A percentile compares a stretch with the other conserved stretches of the same genome.
These are phyloP conservation scores for Maconellicoccus hirsutus DNA, from an alignment of 1,140 invertebrate species.

Conservation along the genomic window DNA sequence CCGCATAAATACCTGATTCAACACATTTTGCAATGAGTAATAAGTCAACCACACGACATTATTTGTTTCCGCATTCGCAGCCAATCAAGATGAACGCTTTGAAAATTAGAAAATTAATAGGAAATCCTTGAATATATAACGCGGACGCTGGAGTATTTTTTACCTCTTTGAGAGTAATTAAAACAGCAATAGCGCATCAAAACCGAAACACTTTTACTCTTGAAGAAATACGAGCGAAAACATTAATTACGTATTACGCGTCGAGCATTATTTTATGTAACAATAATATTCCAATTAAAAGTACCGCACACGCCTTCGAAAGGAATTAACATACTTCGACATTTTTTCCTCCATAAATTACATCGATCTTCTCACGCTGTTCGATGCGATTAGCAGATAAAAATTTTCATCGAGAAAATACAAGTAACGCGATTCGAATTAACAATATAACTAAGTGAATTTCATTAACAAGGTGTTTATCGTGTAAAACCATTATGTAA, in stretches of 20 bases:
- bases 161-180: not conserved
- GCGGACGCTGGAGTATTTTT: not conserved
- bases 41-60: not conserved
- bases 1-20: not conserved
- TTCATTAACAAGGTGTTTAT: not conserved
- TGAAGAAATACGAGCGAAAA: not conserved
- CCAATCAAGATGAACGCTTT: not conserved
- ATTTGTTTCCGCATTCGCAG: not conserved
- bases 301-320: not conserved
- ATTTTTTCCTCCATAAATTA: not conserved
- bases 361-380: not conserved
- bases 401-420: not conserved
- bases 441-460: not conserved
- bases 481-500: not conserved
- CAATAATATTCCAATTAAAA: not conserved
- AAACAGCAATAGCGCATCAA: not conserved
- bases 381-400: not conserved
- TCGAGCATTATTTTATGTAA: not conserved
- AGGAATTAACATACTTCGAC: not conserved
- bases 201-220: not conserved
- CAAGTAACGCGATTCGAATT: not conserved
- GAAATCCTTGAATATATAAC: constrained; percentile 1
- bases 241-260: not conserved
- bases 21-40: not conserved
- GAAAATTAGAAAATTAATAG: not conserved